A percentile compares a stretch with the other conserved stretches of the same genome.
phyloP scores from a whole-genome alignment of 2,888 invertebrate genomes.

The Hydropsyche betteni region DNA sequence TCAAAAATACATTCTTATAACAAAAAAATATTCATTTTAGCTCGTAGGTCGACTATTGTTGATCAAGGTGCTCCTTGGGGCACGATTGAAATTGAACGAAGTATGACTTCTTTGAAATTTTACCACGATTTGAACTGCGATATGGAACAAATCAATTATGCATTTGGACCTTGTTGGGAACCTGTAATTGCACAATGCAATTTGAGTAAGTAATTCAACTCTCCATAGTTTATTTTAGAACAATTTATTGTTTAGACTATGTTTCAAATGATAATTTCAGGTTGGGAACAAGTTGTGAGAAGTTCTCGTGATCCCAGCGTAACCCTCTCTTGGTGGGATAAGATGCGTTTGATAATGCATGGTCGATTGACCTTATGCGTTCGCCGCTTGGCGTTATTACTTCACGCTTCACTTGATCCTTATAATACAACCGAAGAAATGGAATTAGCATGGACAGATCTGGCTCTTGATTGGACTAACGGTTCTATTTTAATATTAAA shows the following conservation, averaged over 20 bases:
- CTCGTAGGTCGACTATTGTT: slow-evolving; percentile 78
- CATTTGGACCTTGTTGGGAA: slow-evolving; percentile 99
- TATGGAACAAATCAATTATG: slow-evolving; percentile 86
- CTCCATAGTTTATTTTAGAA: slow-evolving; percentile 3
- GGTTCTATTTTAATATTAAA: slow-evolving; percentile 61
- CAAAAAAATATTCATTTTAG: slow-evolving; percentile 58
- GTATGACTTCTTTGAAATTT: slow-evolving; percentile 95
- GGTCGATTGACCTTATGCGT: slow-evolving; percentile 91
- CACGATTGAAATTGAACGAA: slow-evolving; percentile 81
- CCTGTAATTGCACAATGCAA: slow-evolving; percentile 93
- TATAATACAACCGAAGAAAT: slow-evolving; percentile 99
- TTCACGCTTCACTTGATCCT: slow-evolving; percentile 96
- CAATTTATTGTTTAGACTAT: slow-evolving; percentile 32
- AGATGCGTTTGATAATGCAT: slow-evolving; percentile 89
- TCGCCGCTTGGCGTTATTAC: slow-evolving; percentile 85
- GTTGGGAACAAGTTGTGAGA: slow-evolving; percentile 86
- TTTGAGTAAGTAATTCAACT: slow-evolving; percentile 65
- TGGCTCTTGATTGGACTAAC: slow-evolving; percentile 96
- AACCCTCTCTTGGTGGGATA: slow-evolving; percentile 97
- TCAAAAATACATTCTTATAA: no score
- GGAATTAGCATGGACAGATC: slow-evolving; percentile 95
- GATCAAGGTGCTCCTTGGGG: slow-evolving; percentile 89
- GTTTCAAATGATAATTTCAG: slow-evolving; percentile 55
- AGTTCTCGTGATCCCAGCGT: slow-evolving; percentile 93
- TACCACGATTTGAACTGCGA: slow-evolving; percentile 98